Percentiles rank a stretch among this genome's conserved stretches.
These are phyloP conservation scores for Charanyca ferruginea DNA, from an alignment of 2,888 invertebrate species.

Conservation along the genomic window DNA sequence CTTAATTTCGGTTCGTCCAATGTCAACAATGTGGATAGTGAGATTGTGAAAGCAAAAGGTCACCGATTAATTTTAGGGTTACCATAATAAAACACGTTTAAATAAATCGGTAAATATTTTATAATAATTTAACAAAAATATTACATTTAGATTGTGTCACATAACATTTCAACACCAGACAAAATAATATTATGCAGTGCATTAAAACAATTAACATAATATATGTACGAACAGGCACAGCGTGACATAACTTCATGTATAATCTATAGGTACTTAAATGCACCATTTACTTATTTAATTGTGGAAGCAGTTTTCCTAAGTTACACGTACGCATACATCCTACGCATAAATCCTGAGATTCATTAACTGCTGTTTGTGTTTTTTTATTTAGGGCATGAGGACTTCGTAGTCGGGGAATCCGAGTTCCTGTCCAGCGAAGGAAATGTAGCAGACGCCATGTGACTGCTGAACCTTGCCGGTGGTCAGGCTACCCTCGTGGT, in stretches of 20 bases:
- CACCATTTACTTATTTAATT: constrained; percentile 48
- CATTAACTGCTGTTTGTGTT: constrained; percentile 33
- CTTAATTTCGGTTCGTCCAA: neutral
- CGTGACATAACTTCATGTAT: constrained; percentile 53
- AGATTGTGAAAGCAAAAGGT: neutral
- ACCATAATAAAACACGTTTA: constrained; percentile 14
- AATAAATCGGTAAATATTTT: constrained; percentile 60
- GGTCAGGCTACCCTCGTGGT: constrained; percentile 94
- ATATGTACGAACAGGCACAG: constrained; percentile 65
- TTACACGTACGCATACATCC: constrained; percentile 49
- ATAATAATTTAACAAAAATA: constrained; percentile 70
- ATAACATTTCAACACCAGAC: constrained; percentile 51
- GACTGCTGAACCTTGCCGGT: constrained; percentile 96
- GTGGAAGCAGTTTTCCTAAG: constrained; percentile 59
- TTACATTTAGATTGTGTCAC: constrained; percentile 47
- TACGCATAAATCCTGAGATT: constrained; percentile 58
- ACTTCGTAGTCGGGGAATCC: constrained; percentile 96
- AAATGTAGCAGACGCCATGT: constrained; percentile 95
- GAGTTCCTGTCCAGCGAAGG: constrained; percentile 95
- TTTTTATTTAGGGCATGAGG: constrained; percentile 87
- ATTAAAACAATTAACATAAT: constrained; percentile 60
- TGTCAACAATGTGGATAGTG: neutral
- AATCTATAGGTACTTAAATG: constrained; percentile 46
- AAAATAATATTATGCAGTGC: constrained; percentile 74
- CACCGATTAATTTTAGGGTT: neutral